A percentile compares a stretch with the other conserved stretches of the same genome.
phyloP scores from a whole-genome alignment of 2,797 vertebrate genomes.

The Poecilia wingei region DNA sequence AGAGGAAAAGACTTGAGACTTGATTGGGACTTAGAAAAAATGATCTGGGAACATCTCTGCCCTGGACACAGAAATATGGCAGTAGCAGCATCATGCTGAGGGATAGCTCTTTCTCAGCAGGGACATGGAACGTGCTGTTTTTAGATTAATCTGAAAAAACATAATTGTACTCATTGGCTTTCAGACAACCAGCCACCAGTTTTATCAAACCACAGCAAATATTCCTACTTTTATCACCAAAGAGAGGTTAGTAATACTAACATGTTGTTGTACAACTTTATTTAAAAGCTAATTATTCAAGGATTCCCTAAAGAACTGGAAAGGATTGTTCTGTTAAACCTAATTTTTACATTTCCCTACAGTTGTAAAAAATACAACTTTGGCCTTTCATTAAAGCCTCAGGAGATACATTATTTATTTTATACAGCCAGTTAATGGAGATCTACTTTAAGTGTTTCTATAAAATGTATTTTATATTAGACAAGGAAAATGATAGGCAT shows the following conservation, averaged over 20 bases:
- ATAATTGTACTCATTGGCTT: neutral
- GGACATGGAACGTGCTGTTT: neutral
- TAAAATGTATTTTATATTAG: neutral
- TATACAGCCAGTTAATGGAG: neutral
- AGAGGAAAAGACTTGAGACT: neutral
- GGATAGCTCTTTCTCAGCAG: neutral
- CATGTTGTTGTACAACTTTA: conserved; percentile 1
- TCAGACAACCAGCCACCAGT: neutral
- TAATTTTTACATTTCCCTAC: neutral
- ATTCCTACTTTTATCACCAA: neutral
- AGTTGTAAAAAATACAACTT: neutral
- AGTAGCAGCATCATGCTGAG: neutral
- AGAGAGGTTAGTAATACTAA: neutral
- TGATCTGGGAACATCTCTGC: neutral
- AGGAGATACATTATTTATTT: neutral
- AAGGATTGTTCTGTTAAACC: neutral
- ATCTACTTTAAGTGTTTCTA: neutral
- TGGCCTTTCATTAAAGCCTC: neutral
- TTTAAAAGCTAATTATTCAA: neutral
- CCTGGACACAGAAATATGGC: neutral
- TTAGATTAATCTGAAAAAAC: neutral
- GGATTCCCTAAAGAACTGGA: neutral
- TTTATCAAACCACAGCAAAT: neutral
- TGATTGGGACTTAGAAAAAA: neutral
- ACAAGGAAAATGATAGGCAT: neutral